A percentile compares a stretch with the other conserved stretches of the same genome.
Conservation (phyloP, 2,888 invertebrate species). For the Acrocera orbiculus region DNA sequence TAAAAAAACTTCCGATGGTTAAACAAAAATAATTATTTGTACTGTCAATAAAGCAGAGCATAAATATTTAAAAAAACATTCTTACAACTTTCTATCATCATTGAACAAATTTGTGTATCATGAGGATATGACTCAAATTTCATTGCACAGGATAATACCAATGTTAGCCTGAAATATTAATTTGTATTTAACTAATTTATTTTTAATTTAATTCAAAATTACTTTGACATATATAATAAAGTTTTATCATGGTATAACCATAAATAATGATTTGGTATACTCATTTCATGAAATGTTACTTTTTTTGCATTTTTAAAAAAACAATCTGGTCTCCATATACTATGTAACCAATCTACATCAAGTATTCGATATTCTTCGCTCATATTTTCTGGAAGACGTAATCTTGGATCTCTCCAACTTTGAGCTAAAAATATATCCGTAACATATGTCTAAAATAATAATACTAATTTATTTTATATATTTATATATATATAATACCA, state of each 20-base stretch:
- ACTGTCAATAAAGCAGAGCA: too few relatives aligned
- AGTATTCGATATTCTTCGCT: constrained; percentile 78
- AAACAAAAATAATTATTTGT: too few relatives aligned
- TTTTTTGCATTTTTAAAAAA: constrained; percentile 90
- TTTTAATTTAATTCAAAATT: constrained; percentile 22
- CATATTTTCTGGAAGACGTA: constrained; percentile 84
- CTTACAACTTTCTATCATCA: constrained; percentile 91
- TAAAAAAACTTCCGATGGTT: too few relatives aligned
- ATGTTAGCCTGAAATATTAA: constrained; percentile 49
- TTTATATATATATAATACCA: constrained; percentile 2
- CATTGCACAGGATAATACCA: constrained; percentile 81
- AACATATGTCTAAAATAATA: constrained; percentile 58
- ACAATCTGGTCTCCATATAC: constrained; percentile 84
- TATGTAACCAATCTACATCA: constrained; percentile 77
- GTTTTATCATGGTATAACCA: constrained; percentile 87
- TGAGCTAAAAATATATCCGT: constrained; percentile 85
- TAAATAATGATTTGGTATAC: constrained; percentile 81
- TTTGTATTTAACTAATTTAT: not conserved
- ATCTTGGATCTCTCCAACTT: constrained; percentile 79
- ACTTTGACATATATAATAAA: constrained; percentile 84
- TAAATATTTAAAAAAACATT: too few relatives aligned
- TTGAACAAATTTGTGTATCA: constrained; percentile 82
- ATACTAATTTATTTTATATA: not conserved
- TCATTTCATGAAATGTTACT: constrained; percentile 88
- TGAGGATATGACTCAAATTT: constrained; percentile 84